These are phyloP conservation scores for Sebastes steindachneri DNA, from an alignment of 2,797 vertebrate genomes.

Conservation along the genomic window DNA sequence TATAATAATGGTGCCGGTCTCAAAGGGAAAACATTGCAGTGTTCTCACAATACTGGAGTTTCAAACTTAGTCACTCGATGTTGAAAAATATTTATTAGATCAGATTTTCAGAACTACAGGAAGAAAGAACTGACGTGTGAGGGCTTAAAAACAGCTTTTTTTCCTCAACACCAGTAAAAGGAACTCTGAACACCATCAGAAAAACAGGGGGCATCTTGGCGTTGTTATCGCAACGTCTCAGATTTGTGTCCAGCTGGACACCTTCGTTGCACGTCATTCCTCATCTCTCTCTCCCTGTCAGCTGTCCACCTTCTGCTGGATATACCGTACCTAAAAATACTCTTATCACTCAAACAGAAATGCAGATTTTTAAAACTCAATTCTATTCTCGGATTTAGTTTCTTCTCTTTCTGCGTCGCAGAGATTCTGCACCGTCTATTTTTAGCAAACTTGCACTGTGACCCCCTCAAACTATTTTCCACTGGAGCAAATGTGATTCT, in stretches of 20 bases:
- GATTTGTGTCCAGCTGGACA: background rate
- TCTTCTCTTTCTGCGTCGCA: background rate
- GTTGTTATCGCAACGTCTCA: background rate
- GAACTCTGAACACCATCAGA: background rate
- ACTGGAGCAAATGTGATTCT: slow-evolving; percentile 25
- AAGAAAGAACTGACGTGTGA: background rate
- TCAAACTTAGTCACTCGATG: background rate
- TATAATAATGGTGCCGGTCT: background rate
- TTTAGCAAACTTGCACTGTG: background rate
- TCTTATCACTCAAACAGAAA: background rate
- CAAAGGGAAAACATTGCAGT: background rate
- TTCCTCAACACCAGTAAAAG: background rate
- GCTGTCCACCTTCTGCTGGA: background rate
- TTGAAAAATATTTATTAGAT: background rate
- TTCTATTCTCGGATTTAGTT: background rate
- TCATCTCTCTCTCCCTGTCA: background rate
- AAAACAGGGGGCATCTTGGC: background rate
- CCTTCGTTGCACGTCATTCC: background rate
- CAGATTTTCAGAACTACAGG: background rate
- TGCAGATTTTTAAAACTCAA: background rate
- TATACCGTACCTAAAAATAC: background rate
- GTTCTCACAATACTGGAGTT: background rate
- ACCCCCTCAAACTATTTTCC: slow-evolving; percentile 1
- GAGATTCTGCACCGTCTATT: background rate
- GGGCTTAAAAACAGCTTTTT: background rate